These are phyloP conservation scores for Momotus momota DNA, from an alignment of 2,797 vertebrate genomes.

Conservation along the genomic window DNA sequence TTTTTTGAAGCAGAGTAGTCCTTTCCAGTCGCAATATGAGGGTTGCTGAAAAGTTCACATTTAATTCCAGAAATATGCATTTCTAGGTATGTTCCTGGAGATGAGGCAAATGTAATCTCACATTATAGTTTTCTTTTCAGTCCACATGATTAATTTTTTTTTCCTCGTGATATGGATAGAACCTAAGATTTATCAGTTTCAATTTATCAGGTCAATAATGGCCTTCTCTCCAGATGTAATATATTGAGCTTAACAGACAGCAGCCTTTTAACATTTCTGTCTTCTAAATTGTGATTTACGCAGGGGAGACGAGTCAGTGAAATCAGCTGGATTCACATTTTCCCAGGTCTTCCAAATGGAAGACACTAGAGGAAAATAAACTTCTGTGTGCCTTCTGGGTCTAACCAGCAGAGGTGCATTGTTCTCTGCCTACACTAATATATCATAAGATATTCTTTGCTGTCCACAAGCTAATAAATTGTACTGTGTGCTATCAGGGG, in stretches of 20 bases:
- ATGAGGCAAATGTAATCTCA: not conserved
- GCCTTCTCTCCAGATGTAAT: slow-evolving; percentile 9
- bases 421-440: not conserved
- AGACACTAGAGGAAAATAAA: slow-evolving; percentile 12
- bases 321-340: slow-evolving; percentile 10
- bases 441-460: not conserved
- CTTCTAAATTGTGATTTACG: slow-evolving; percentile 31
- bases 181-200: slow-evolving; percentile 45
- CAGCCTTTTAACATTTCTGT: slow-evolving; percentile 44
- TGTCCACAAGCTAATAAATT: slow-evolving; percentile 19
- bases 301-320: not conserved
- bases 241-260: slow-evolving; percentile 26
- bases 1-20: not conserved
- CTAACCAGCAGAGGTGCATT: not conserved
- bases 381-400: not conserved
- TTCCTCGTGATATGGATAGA: not conserved
- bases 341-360: not conserved
- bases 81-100: slow-evolving; percentile 2
- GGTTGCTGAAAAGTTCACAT: not conserved
- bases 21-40: not conserved
- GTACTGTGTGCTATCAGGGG: not conserved
- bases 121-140: slow-evolving; percentile 23
- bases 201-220: slow-evolving; percentile 46
- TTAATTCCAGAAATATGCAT: not conserved
- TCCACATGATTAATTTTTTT: slow-evolving; percentile 30